phyloP scores from a whole-genome alignment of 2,113 vertebrate genomes.

The Actinemys pallida region DNA sequence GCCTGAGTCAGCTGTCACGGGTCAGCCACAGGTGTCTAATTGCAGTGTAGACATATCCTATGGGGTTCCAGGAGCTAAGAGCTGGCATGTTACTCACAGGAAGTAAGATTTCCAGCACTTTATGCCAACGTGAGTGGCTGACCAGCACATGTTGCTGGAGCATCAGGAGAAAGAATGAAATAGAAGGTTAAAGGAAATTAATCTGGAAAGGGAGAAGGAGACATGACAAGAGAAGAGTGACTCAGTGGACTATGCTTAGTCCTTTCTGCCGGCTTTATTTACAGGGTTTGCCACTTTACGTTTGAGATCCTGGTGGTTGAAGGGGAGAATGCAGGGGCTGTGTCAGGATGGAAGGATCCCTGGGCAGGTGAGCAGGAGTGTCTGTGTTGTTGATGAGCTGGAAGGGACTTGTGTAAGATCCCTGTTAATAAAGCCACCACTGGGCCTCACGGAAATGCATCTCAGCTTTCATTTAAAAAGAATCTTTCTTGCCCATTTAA shows the following conservation, averaged over 20 bases:
- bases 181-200: neutral
- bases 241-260: neutral
- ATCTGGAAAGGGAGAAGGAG: neutral
- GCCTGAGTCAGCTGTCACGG: too few species aligned
- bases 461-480: neutral
- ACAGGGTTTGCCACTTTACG: neutral
- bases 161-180: neutral
- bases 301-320: neutral
- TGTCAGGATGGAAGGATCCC: neutral
- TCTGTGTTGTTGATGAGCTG: neutral
- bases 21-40: neutral
- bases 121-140: neutral
- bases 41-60: neutral
- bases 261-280: neutral
- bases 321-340: rapidly evolving
- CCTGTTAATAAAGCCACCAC: neutral
- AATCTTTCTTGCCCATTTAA: neutral
- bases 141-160: neutral
- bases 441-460: neutral
- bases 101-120: neutral
- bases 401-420: neutral
- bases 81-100: neutral
- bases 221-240: neutral
- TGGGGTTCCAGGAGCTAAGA: neutral
- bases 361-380: neutral